phyloP scores from a whole-genome alignment of 2,113 vertebrate genomes.

The Petrocephalus microphthalmus region DNA sequence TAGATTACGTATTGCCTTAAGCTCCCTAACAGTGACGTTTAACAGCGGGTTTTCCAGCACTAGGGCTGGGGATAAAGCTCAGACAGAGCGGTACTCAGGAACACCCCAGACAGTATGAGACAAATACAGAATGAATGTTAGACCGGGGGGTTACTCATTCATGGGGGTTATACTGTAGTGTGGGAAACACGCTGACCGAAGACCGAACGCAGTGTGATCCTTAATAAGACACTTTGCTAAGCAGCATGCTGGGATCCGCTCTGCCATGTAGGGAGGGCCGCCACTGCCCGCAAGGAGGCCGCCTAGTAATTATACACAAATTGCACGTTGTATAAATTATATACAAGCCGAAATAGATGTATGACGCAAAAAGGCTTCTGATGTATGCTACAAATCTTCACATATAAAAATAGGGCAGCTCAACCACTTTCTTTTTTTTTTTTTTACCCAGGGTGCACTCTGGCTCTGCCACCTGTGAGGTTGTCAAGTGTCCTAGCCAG shows the following conservation, averaged over 20 bases:
- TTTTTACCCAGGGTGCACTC: neutral
- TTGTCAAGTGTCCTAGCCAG: neutral
- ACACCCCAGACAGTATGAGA: neutral
- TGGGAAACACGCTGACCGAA: neutral
- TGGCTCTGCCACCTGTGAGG: neutral
- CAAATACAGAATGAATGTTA: neutral
- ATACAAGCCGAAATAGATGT: neutral
- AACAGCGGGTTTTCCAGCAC: neutral
- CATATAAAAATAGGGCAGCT: neutral
- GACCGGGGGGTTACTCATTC: neutral
- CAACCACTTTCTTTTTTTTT: no score
- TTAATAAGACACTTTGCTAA: neutral
- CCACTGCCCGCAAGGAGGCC: neutral
- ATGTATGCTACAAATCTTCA: neutral
- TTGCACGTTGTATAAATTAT: neutral
- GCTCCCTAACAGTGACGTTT: neutral
- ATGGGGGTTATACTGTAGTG: neutral
- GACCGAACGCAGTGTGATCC: neutral
- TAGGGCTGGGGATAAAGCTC: neutral
- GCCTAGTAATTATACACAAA: neutral
- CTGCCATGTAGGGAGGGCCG: neutral
- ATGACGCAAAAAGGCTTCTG: neutral
- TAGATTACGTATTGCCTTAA: neutral
- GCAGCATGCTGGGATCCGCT: neutral
- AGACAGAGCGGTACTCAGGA: neutral